A percentile compares a stretch with the other conserved stretches of the same genome.
phyloP scores from a whole-genome alignment of 2,888 invertebrate species.

The Myopa testacea region DNA sequence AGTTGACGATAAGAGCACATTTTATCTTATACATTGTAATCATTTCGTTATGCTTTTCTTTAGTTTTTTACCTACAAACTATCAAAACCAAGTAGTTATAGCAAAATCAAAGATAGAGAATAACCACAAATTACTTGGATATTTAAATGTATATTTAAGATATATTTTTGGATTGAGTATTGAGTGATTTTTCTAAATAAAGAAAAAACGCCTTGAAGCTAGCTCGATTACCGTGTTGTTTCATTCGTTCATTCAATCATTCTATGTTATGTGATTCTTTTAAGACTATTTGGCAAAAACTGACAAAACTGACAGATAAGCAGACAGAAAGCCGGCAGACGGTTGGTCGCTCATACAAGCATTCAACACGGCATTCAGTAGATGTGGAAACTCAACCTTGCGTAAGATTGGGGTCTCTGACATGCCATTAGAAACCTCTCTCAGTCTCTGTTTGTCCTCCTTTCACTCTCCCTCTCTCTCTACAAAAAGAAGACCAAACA shows the following conservation, averaged over 20 bases:
- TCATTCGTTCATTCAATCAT: slow-evolving; percentile 3
- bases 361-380: neutral
- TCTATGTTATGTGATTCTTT: neutral
- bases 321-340: slow-evolving; percentile 1
- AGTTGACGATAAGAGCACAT: too few relatives aligned
- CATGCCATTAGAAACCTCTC: neutral
- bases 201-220: neutral
- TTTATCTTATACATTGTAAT: too few relatives aligned
- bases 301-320: neutral
- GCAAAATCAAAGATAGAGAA: too few relatives aligned
- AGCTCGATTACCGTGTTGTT: slow-evolving; percentile 11
- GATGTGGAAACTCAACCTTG: neutral
- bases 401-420: neutral
- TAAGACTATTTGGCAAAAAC: neutral
- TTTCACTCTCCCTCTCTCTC: neutral
- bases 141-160: too few relatives aligned
- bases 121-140: too few relatives aligned
- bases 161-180: too few relatives aligned
- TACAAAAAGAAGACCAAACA: neutral
- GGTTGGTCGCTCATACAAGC: neutral
- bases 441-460: neutral
- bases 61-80: too few relatives aligned
- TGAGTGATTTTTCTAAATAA: too few relatives aligned
- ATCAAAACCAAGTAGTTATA: too few relatives aligned
- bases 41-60: too few relatives aligned